Evolutionary conservation across 2,888 invertebrate species (phyloP), one percentile per base, ranked within the genome.

Genomic region (Luffia ferchaultella): DNA sequence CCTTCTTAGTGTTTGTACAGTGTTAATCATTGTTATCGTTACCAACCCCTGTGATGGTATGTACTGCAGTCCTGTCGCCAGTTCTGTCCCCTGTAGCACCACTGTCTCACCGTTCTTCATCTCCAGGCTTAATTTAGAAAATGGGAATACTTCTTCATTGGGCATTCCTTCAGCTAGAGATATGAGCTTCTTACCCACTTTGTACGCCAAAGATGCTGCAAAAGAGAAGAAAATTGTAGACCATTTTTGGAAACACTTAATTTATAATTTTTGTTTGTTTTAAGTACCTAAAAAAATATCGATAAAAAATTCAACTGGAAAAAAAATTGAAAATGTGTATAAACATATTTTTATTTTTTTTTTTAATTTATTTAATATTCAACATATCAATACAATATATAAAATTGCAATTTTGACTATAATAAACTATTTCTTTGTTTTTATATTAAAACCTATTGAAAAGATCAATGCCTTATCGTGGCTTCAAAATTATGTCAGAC

Each of bases 91-190:
- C 45, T 87, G 76, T 16, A 92, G 63, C 0, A 75, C 68, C 49
- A 90, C 66, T 1, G 65, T 64, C 0, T 76, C 72, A 0, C 89
- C 89, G 52, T 85, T 85, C 57, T 82, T 85, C 52, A 89, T 68
- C 52, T 84, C 83, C 42, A 92, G 63, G 19, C 82, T 76, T n/a
- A 91, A 79, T 40, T 85, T 84, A 52, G 84, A 79, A 65, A 90
- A 91, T 0, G 92, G 92, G 62, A 92, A 92, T 16, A 89, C 87
- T 7, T 82, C 74, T 54, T 91, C 90, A 62, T 91, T 91, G 3
- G 92, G 92, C 86, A 91, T 89, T 0, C 92, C 92, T 57, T 91
- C 90, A 0, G 90, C 91, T 19, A 91, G 65, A 0, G 90, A 90
- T 15, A 90, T 85, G 53, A 80, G 70, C 40, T 74, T 62, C 51